Evolutionary conservation across 1,140 invertebrate species (phyloP).

Genomic region (Oryctes rhinoceros): DNA sequence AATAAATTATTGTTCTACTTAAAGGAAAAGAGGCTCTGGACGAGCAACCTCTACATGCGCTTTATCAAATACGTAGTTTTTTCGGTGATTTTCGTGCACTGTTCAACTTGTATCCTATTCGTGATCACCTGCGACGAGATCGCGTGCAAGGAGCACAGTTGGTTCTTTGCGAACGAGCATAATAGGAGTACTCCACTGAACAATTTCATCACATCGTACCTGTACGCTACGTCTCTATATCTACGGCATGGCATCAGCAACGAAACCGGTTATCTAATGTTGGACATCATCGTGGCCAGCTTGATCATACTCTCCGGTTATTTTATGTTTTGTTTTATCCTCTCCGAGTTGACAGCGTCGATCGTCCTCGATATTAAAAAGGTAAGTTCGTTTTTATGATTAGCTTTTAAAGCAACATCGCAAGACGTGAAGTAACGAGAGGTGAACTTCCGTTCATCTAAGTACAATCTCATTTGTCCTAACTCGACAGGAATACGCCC

Average conservation of each 20-base stretch:
- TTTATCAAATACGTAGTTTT: conserved; percentile 31
- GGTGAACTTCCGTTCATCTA: no score
- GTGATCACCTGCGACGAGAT: neutral
- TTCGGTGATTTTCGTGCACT: conserved; percentile 9
- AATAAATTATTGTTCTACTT: no score
- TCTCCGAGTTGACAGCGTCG: conserved; percentile 4
- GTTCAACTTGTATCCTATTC: neutral
- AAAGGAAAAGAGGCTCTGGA: conserved; percentile 12
- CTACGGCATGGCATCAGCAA: neutral
- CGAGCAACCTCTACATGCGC: neutral
- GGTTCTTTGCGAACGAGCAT: neutral
- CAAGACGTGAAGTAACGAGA: neutral
- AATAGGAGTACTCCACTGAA: neutral
- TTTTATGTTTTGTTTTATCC: conserved; percentile 6
- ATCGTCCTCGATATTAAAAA: conserved; percentile 16
- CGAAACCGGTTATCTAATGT: neutral
- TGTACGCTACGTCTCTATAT: neutral
- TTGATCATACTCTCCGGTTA: conserved; percentile 19
- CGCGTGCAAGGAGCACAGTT: neutral
- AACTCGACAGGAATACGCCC: neutral
- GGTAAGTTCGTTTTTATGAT: neutral
- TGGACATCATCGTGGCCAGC: neutral
- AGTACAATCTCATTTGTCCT: no score
- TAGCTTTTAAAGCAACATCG: neutral
- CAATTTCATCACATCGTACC: neutral